Conservation (phyloP, 2,888 invertebrate genomes). For the Meteorus cinctellus region DNA sequence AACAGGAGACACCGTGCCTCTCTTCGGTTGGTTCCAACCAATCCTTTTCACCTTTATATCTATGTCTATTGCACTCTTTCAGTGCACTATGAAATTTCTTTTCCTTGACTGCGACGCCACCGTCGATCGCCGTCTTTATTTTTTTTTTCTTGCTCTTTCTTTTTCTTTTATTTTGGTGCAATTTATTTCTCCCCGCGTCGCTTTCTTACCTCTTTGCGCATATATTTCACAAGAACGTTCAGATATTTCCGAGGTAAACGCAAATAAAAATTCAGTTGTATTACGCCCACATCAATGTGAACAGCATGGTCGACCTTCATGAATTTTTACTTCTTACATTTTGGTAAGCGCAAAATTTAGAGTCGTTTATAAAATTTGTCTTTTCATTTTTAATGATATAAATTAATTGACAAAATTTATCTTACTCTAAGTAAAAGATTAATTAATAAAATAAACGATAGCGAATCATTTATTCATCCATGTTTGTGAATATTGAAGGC, state of each 20-base stretch:
- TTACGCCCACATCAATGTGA: constrained; percentile 40
- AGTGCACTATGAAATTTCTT: constrained; percentile 17
- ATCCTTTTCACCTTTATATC: neutral
- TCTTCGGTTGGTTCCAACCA: constrained; percentile 32
- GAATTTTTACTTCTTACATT: constrained; percentile 58
- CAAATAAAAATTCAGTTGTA: constrained; percentile 53
- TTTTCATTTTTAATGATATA: neutral
- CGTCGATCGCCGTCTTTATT: constrained; percentile 33
- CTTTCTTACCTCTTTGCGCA: neutral
- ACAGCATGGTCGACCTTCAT: constrained; percentile 60
- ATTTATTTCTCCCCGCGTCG: constrained; percentile 18
- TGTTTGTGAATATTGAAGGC: too few species aligned
- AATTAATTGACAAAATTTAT: neutral
- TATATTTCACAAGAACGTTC: constrained; percentile 37
- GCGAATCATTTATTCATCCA: too few species aligned
- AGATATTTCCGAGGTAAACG: constrained; percentile 33
- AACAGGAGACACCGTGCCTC: constrained; percentile 36
- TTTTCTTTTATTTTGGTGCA: constrained; percentile 25
- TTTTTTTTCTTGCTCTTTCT: constrained; percentile 8
- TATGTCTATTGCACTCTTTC: constrained; percentile 6
- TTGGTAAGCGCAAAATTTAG: constrained; percentile 52
- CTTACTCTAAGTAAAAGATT: neutral
- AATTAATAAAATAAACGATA: neutral
- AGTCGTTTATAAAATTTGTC: neutral
- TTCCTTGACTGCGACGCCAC: constrained; percentile 19